Evolutionary conservation across 2,888 invertebrate species (phyloP).

Genomic region (Axea sp.): DNA sequence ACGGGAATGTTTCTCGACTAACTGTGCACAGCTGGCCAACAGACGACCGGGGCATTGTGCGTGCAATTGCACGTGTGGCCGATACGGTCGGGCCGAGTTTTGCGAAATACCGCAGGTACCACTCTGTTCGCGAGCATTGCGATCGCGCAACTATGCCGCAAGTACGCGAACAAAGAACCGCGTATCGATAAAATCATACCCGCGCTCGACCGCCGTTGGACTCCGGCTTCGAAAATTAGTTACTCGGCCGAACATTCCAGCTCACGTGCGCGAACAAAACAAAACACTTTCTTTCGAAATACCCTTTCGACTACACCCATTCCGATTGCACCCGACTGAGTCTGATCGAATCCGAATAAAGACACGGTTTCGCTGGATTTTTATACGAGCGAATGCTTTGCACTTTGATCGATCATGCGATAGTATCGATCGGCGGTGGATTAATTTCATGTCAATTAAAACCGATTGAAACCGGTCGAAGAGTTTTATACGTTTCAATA

Average conservation of each 20-base stretch:
- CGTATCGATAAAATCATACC: slow-evolving; percentile 36
- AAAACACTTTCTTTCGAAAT: not conserved
- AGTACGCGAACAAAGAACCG: slow-evolving; percentile 26
- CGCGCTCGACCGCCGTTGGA: slow-evolving; percentile 21
- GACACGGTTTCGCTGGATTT: too few relatives aligned
- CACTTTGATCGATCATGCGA: too few relatives aligned
- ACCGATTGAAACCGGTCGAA: too few relatives aligned
- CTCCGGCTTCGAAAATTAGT: slow-evolving; percentile 3
- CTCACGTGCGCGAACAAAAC: not conserved
- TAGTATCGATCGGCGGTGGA: too few relatives aligned
- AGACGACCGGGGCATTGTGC: slow-evolving; percentile 43
- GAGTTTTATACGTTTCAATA: too few relatives aligned
- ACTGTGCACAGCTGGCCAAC: slow-evolving; percentile 47
- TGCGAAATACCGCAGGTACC: slow-evolving; percentile 41
- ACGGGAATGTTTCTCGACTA: slow-evolving; percentile 25
- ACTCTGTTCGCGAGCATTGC: slow-evolving; percentile 26
- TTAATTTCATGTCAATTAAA: too few relatives aligned
- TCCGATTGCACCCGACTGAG: too few relatives aligned
- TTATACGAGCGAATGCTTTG: too few relatives aligned
- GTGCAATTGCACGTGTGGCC: slow-evolving; percentile 31
- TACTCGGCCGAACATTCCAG: not conserved
- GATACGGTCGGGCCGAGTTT: slow-evolving; percentile 19
- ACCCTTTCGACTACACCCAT: too few relatives aligned
- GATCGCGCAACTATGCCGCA: slow-evolving; percentile 20
- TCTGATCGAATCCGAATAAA: too few relatives aligned